These are phyloP conservation scores for Dolichomitus sp. DNA, from an alignment of 2,888 invertebrate genomes.

Conservation along the genomic window DNA sequence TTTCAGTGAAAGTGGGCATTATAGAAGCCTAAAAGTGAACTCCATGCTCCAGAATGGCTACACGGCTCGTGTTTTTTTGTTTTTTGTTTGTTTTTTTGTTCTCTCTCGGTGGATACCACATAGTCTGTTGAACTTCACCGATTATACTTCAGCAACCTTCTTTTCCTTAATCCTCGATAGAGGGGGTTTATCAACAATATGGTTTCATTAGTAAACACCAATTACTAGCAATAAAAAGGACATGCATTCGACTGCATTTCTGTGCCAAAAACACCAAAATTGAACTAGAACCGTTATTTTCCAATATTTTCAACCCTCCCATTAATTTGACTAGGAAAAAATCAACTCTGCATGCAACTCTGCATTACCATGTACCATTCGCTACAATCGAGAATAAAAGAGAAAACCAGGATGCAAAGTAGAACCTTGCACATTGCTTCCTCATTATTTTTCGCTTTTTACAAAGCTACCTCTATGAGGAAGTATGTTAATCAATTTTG, in stretches of 20 bases:
- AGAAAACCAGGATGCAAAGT: too few relatives aligned
- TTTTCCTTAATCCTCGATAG: not conserved
- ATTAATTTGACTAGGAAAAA: too few relatives aligned
- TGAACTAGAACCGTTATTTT: not conserved
- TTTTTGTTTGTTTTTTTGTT: too few relatives aligned
- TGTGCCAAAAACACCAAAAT: not conserved
- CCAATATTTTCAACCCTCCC: too few relatives aligned
- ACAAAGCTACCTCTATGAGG: too few relatives aligned
- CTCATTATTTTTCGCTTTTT: too few relatives aligned
- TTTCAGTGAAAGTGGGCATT: slow-evolving; percentile 26
- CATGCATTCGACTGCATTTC: not conserved
- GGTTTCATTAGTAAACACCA: not conserved
- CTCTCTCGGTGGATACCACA: slow-evolving; percentile 25
- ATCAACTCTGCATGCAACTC: too few relatives aligned
- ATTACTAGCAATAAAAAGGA: not conserved
- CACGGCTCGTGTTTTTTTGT: not conserved
- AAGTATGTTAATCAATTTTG: too few relatives aligned
- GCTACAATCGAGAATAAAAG: too few relatives aligned
- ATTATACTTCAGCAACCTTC: not conserved
- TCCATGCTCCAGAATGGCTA: slow-evolving; percentile 18
- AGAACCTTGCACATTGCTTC: too few relatives aligned
- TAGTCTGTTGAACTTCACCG: slow-evolving; percentile 43
- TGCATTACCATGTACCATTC: too few relatives aligned
- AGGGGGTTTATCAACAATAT: not conserved
- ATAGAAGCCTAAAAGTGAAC: slow-evolving; percentile 18